Evolutionary conservation across 2,888 invertebrate genomes (phyloP).

Genomic region (Polydrusus pterygomalis): DNA sequence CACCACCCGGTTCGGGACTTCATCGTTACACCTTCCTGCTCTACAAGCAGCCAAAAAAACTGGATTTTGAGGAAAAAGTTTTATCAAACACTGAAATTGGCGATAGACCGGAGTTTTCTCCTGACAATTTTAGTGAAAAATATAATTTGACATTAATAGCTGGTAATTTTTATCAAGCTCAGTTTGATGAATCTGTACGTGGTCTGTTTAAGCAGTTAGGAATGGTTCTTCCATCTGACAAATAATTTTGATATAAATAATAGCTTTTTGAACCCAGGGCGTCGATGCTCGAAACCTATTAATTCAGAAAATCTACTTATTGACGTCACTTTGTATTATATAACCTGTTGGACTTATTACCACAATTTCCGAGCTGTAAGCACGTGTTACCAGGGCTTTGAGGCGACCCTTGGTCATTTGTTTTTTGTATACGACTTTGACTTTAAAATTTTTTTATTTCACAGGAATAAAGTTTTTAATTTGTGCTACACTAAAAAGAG

Average conservation of each 20-base stretch:
- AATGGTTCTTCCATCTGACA: slow-evolving; percentile 2
- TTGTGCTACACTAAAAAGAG: too few species aligned
- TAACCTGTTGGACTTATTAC: too few species aligned
- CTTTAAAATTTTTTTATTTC: too few species aligned
- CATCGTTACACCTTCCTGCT: slow-evolving; percentile 85
- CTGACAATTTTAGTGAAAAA: slow-evolving; percentile 75
- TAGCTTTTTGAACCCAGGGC: too few species aligned
- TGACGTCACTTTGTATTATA: too few species aligned
- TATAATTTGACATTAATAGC: slow-evolving; percentile 77
- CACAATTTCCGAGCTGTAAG: too few species aligned
- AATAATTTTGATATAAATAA: background rate
- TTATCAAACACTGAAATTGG: slow-evolving; percentile 14
- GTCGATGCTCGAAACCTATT: too few species aligned
- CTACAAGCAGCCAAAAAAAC: slow-evolving; percentile 59
- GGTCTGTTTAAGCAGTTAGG: slow-evolving; percentile 56
- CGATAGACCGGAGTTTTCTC: slow-evolving; percentile 70
- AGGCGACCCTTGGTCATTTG: too few species aligned
- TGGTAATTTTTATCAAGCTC: slow-evolving; percentile 77
- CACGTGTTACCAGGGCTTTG: too few species aligned
- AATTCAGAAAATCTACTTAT: too few species aligned
- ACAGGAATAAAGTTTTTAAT: too few species aligned
- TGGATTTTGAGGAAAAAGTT: slow-evolving; percentile 62
- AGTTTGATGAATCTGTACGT: slow-evolving; percentile 77
- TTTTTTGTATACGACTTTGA: too few species aligned
- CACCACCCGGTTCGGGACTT: slow-evolving; percentile 81